A percentile compares a stretch with the other conserved stretches of the same genome.
Conservation (phyloP, 35 echinoderm and acorn worm species). For the Lytechinus variegatus region DNA sequence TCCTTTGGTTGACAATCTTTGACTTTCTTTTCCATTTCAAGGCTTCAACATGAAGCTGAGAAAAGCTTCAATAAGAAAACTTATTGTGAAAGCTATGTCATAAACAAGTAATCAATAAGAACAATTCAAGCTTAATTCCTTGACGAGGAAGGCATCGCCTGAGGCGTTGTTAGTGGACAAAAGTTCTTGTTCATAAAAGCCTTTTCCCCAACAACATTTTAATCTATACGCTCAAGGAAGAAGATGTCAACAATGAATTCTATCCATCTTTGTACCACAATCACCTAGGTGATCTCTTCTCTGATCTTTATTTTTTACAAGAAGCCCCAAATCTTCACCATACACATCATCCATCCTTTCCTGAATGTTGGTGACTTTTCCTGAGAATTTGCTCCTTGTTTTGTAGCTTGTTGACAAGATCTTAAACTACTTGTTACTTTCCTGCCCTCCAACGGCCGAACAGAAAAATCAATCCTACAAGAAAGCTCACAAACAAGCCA, state of each 20-base stretch:
- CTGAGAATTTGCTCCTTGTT: not conserved
- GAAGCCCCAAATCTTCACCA: not conserved
- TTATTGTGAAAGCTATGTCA: not conserved
- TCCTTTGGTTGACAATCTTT: not conserved
- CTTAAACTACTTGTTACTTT: not conserved
- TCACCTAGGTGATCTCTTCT: not conserved
- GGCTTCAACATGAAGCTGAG: not conserved
- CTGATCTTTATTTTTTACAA: not conserved
- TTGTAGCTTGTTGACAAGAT: not conserved
- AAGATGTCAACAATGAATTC: not conserved
- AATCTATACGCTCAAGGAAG: not conserved
- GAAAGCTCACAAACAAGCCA: constrained; percentile 22
- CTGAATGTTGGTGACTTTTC: not conserved
- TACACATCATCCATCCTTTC: not conserved
- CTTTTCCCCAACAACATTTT: not conserved
- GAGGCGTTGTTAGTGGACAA: not conserved
- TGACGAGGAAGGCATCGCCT: not conserved
- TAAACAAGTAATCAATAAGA: not conserved
- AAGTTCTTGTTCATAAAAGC: not conserved
- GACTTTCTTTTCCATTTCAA: not conserved
- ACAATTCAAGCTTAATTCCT: not conserved
- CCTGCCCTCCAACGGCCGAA: not conserved
- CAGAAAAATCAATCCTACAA: constrained; percentile 28
- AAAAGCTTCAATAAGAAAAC: not conserved
- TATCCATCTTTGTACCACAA: too few relatives aligned